Conservation (phyloP, 2,113 vertebrate species). For the Abramis brama region DNA sequence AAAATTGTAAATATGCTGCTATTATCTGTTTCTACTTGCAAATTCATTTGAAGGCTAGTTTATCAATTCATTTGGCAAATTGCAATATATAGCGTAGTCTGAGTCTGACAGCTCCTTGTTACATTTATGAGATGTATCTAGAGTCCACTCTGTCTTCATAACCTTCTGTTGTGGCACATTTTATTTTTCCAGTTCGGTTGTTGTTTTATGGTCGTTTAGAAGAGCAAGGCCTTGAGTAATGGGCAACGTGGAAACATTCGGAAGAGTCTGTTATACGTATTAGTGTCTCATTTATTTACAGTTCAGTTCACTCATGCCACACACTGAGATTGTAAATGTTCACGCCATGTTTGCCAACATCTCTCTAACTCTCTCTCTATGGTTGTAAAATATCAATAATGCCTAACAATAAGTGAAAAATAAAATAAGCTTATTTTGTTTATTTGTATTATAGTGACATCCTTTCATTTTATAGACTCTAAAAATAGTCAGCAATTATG, state of each 20-base stretch:
- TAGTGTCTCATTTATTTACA: conserved; percentile 64
- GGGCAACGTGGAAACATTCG: conserved; percentile 38
- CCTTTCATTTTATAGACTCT: background rate
- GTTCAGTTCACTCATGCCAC: conserved; percentile 63
- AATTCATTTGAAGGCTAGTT: conserved; percentile 19
- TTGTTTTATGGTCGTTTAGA: conserved; percentile 1
- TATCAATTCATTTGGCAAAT: conserved; percentile 21
- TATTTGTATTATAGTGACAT: background rate
- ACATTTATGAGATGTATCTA: conserved; percentile 19
- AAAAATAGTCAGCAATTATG: too few relatives aligned
- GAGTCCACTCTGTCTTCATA: background rate
- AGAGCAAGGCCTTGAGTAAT: background rate
- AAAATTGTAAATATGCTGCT: conserved; percentile 29
- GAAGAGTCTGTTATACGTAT: conserved; percentile 59
- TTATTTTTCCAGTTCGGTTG: conserved; percentile 12
- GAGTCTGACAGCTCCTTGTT: conserved; percentile 11
- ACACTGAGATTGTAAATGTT: conserved; percentile 67
- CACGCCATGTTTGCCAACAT: conserved; percentile 44
- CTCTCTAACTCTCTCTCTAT: background rate
- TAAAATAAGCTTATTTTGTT: background rate
- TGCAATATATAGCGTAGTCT: background rate
- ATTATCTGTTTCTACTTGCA: conserved; percentile 20
- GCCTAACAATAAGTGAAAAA: background rate
- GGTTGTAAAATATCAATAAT: background rate
- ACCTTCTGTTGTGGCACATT: conserved; percentile 19